These are phyloP conservation scores for Sinosuthora webbiana DNA, from an alignment of 2,113 vertebrate species.

Conservation along the genomic window DNA sequence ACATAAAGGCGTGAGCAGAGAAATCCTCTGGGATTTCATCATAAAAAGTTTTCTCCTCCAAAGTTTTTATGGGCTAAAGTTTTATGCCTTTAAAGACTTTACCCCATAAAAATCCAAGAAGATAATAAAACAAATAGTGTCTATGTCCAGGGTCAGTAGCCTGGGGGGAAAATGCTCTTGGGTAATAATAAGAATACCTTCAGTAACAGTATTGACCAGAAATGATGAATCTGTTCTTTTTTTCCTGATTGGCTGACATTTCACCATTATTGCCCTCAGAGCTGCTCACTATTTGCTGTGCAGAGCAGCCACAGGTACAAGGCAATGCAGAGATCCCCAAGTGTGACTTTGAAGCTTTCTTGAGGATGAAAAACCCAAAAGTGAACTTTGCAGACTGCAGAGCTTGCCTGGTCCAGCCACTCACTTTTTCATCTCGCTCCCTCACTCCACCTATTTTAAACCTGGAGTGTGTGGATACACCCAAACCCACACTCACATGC, in stretches of 20 bases:
- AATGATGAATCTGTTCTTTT: neutral
- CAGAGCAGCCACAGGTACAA: neutral
- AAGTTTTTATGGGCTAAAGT: conserved; percentile 48
- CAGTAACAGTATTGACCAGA: conserved; percentile 18
- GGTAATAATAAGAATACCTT: neutral
- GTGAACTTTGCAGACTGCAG: neutral
- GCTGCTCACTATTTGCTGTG: neutral
- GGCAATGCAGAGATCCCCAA: neutral
- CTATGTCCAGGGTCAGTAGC: neutral
- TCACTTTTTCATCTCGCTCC: neutral
- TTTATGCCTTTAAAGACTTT: conserved; percentile 44
- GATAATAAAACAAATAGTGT: conserved; percentile 49
- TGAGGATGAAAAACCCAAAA: neutral
- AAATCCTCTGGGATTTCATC: conserved; percentile 11
- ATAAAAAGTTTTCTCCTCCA: conserved; percentile 32
- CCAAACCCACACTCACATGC: neutral
- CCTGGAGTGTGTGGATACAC: neutral
- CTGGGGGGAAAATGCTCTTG: neutral
- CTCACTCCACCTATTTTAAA: neutral
- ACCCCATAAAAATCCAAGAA: conserved; percentile 38
- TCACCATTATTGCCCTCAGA: neutral
- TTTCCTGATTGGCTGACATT: neutral
- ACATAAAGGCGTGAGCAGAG: neutral
- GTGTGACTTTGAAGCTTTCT: neutral
- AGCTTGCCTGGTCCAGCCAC: neutral